Evolutionary conservation across 2,113 vertebrate species (phyloP).

Genomic region (Coreoperca whiteheadi): DNA sequence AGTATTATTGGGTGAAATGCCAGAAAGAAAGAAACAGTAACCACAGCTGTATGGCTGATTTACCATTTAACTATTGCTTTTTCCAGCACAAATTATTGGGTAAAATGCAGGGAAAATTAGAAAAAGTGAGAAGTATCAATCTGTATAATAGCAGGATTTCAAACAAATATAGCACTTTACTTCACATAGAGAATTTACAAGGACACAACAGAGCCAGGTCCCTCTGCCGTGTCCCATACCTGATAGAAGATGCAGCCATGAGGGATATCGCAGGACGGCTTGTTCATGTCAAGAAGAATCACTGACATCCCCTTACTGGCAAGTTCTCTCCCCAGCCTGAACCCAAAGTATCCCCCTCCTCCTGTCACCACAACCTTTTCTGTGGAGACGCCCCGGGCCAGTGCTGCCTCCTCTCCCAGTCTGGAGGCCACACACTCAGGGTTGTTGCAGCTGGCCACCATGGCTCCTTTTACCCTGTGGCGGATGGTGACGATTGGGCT

Average conservation of each 20-base stretch:
- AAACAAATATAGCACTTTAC: neutral
- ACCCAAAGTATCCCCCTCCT: slow-evolving; percentile 93
- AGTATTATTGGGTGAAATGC: neutral
- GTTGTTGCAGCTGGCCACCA: slow-evolving; percentile 55
- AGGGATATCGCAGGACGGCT: slow-evolving; percentile 85
- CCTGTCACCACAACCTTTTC: slow-evolving; percentile 90
- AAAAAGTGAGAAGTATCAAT: neutral
- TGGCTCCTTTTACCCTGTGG: slow-evolving; percentile 66
- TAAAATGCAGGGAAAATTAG: neutral
- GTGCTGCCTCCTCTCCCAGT: slow-evolving; percentile 19
- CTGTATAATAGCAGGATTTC: neutral
- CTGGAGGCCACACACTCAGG: slow-evolving; percentile 55
- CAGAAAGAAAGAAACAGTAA: neutral
- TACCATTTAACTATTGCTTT: too few relatives aligned
- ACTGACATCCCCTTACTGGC: slow-evolving; percentile 84
- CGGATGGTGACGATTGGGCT: slow-evolving; percentile 21
- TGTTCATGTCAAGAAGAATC: slow-evolving; percentile 88
- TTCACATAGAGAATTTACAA: neutral
- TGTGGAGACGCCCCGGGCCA: slow-evolving; percentile 27
- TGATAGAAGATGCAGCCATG: slow-evolving; percentile 86
- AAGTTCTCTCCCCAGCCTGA: slow-evolving; percentile 88
- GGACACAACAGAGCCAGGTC: neutral
- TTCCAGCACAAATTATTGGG: neutral
- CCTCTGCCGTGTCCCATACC: slow-evolving; percentile 77
- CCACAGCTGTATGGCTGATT: neutral